These are phyloP conservation scores for Hypselothyrea guttata DNA, from an alignment of 2,888 invertebrate genomes.

Conservation along the genomic window DNA sequence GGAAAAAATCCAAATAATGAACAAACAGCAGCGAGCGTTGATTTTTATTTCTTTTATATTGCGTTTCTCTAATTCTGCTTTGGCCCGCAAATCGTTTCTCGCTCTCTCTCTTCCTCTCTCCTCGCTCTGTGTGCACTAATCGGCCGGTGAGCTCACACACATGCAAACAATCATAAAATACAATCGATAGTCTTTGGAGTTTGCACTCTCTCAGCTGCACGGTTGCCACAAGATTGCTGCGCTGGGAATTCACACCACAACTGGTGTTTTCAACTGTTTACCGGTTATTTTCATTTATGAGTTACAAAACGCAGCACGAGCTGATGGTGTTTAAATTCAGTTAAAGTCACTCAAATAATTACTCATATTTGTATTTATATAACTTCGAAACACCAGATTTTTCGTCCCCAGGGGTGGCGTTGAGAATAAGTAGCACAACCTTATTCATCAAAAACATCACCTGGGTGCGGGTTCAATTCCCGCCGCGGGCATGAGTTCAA, in stretches of 20 bases:
- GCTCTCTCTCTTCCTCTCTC: conserved; percentile 16
- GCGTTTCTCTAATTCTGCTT: conserved; percentile 21
- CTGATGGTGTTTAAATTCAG: too few species aligned
- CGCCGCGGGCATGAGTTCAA: too few species aligned
- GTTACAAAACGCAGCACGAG: too few species aligned
- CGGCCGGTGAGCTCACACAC: conserved; percentile 14
- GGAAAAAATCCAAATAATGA: conserved; percentile 62
- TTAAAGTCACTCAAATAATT: too few species aligned
- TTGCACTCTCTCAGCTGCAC: conserved; percentile 48
- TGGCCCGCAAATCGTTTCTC: conserved; percentile 7
- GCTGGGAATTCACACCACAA: conserved; percentile 5
- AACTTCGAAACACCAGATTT: too few species aligned
- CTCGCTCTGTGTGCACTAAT: too few species aligned
- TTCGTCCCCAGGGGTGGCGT: too few species aligned
- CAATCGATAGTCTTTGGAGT: conserved; percentile 50
- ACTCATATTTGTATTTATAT: too few species aligned
- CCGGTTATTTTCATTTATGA: too few species aligned
- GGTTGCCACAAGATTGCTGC: conserved; percentile 7
- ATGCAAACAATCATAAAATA: conserved; percentile 23
- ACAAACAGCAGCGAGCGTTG: conserved; percentile 45
- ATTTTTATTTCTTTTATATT: conserved; percentile 57
- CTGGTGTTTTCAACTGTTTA: conserved; percentile 3
- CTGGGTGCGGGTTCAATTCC: too few species aligned
- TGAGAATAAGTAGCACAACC: too few species aligned
- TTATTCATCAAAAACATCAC: too few species aligned